phyloP scores from a whole-genome alignment of 2,113 vertebrate genomes.

The Crypturellus undulatus region DNA sequence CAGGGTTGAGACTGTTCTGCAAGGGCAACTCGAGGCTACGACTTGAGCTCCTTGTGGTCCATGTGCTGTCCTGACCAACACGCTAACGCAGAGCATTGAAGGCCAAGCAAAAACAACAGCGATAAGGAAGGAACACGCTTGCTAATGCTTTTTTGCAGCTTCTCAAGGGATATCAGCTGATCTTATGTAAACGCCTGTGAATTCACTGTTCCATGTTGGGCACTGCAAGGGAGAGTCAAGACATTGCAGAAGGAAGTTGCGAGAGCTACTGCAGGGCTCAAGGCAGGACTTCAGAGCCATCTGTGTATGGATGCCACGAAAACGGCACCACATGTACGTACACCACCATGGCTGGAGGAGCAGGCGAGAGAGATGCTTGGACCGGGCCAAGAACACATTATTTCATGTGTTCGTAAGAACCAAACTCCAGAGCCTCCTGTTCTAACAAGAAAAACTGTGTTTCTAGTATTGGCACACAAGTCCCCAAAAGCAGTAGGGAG shows the following conservation, averaged over 20 bases:
- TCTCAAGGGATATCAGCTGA: not conserved
- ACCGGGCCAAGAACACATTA: not conserved
- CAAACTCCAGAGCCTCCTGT: not conserved
- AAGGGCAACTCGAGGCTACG: not conserved
- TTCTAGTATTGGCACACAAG: not conserved
- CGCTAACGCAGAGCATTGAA: rapidly evolving
- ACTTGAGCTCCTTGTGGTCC: not conserved
- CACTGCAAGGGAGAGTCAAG: not conserved
- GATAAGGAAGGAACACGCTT: not conserved
- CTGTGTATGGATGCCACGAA: not conserved
- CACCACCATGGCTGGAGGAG: not conserved
- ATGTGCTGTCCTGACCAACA: rapidly evolving
- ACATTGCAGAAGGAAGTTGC: not conserved
- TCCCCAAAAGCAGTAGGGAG: not conserved
- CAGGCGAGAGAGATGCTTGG: not conserved
- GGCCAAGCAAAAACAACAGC: not conserved
- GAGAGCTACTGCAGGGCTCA: not conserved
- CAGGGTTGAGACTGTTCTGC: not conserved
- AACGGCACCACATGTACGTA: not conserved
- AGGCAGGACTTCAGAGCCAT: not conserved
- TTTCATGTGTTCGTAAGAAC: not conserved
- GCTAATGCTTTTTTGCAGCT: not conserved
- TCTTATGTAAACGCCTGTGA: not conserved
- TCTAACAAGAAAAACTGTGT: not conserved
- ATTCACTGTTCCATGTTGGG: not conserved